Percentiles rank a stretch among this genome's conserved stretches.
Evolutionary conservation across 1,140 invertebrate genomes (phyloP).

Genomic region (Bathynomus jamesi): DNA sequence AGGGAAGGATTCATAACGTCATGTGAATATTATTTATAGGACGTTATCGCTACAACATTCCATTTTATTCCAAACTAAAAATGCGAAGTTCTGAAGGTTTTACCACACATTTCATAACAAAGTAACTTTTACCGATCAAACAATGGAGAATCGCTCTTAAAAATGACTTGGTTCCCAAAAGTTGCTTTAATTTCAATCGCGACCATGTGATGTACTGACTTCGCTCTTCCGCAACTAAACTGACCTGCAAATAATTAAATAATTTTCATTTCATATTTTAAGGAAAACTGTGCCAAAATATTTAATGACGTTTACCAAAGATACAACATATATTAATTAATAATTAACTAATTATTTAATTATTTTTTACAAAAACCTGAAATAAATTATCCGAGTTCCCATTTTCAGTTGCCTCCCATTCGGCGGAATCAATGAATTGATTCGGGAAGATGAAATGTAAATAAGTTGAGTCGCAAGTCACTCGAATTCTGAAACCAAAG

Average conservation of each 20-base stretch:
- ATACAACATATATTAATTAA: too few species aligned
- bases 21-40: too few species aligned
- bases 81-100: too few species aligned
- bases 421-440: conserved; percentile 78
- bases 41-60: too few species aligned
- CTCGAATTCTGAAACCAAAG: conserved; percentile 55
- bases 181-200: background rate
- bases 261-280: too few species aligned
- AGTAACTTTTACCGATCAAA: background rate
- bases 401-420: conserved; percentile 71
- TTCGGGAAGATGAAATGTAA: conserved; percentile 70
- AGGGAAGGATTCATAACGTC: too few species aligned
- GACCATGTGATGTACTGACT: background rate
- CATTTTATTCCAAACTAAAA: too few species aligned
- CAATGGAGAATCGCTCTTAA: background rate
- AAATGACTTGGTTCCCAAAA: background rate
- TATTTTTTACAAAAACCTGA: too few species aligned
- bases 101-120: background rate
- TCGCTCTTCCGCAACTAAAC: background rate
- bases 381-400: conserved; percentile 62
- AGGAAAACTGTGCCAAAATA: too few species aligned
- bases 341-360: too few species aligned
- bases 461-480: conserved; percentile 69
- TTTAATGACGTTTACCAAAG: too few species aligned
- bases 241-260: too few species aligned